phyloP scores from a whole-genome alignment of 2,888 invertebrate species.

The Lasioglossum oenotherae region DNA sequence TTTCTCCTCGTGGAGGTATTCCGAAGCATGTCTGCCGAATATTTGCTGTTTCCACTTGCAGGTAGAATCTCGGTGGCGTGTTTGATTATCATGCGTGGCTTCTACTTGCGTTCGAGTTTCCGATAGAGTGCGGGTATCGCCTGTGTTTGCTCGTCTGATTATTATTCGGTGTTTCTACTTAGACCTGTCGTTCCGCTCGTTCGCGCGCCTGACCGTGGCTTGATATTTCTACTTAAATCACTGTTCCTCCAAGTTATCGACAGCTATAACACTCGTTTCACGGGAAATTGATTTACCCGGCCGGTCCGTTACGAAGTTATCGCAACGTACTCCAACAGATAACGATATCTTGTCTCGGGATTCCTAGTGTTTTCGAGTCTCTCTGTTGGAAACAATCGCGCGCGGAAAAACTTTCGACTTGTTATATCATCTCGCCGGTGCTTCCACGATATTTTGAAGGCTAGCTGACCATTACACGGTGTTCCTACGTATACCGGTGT shows the following conservation, averaged over 20 bases:
- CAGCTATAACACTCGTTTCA: not conserved
- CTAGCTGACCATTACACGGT: not conserved
- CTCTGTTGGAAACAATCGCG: not conserved
- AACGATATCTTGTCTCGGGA: not conserved
- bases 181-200: not conserved
- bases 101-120: not conserved
- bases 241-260: not conserved
- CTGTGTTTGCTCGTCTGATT: not conserved
- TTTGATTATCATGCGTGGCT: not conserved
- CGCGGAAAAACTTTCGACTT: not conserved
- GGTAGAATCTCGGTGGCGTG: not conserved
- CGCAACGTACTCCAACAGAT: not conserved
- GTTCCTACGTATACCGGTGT: not conserved
- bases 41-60: slow-evolving; percentile 1
- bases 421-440: not conserved
- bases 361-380: not conserved
- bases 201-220: not conserved
- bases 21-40: not conserved
- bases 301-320: not conserved
- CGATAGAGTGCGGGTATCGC: not conserved
- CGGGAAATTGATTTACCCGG: not conserved
- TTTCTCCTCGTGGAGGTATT: not conserved
- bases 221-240: not conserved
- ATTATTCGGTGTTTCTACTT: not conserved
- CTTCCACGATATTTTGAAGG: not conserved